Base-by-base conservation (phyloP, 2,888 invertebrate genomes). In the Drosophila mayaguana region DNA sequence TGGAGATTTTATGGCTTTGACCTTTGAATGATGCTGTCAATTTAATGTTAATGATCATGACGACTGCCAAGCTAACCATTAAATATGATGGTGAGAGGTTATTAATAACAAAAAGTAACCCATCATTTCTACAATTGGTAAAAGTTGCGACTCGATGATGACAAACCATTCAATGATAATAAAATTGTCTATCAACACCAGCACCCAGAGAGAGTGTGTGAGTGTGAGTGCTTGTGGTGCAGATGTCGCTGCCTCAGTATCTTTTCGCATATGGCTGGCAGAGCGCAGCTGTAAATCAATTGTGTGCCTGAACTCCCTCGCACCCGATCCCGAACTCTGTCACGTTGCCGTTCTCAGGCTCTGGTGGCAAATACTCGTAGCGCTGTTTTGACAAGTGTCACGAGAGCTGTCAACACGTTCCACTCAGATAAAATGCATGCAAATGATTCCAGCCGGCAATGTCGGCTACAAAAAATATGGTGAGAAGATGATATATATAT, bases 341-440 rank as follows among this genome's bases (percentile, higher is more conserved):
- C 32, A 16, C 56, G 45, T 22, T 36, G 40, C 28, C 46, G 45
- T 34, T 48, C 43, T 34, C 63, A 53, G 59, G 65, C 66, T 54
- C 63, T 53, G 80, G 70, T 69, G 70, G 69, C 75, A 83, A 71
- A 83, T 72, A 78, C 25, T 64, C 78, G 67, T 57, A 40, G 65
- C 51, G 68, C 66, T 81, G 76, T 82, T 86, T 72, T 89, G 85
- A 89, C 85, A 89, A 88, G 89, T 89, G 89, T 75, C 85, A 72
- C 78, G 63, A 61, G 81, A 82, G 68, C 89, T 85, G 88, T 86
- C 85, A 89, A 80, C 85, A 72, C 70, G 46, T 48, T 63, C 45
- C 71, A 69, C 46, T 46, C 62, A 67, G 80, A 75, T 82, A 67
- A 74, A 81, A 81, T 70, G 50, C 56, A 63, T 46, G 22, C 57